Evolutionary conservation across 1,140 invertebrate genomes (phyloP), one percentile per base, ranked within the genome.

Genomic region (Drosophila mayri): DNA sequence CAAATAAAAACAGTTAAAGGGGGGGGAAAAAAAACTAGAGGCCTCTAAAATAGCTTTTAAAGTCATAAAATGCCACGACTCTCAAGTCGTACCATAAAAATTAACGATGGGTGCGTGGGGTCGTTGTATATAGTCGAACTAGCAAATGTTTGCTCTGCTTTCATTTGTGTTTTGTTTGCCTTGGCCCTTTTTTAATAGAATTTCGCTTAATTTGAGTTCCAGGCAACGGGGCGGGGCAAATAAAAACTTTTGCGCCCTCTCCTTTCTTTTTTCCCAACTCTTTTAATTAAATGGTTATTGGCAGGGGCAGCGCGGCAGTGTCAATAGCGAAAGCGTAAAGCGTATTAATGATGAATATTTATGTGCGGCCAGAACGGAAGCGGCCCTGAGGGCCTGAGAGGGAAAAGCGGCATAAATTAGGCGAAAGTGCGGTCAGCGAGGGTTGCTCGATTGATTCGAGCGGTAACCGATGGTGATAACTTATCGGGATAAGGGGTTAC

Each of bases 211-310:
- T 90, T 90, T 90, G 78, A 79, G 86, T 75, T 72, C 46, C 43
- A 20, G 68, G 40, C 54, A 52, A 40, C 11, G 37, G 72, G 57
- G 60, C 57, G 63, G 35, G 35, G 32, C 35, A 14, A 81, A 85
- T 61, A 76, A 75, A 81, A 85, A 87, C 70, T 70, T 77, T 88
- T 72, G 37, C 41, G 20, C 65, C 49, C 52, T 35, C 46, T 72
- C 30, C 70, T 16, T 60, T 88, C 49, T 88, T 87, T 88, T 87
- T 80, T 54, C 38, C 40, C 73, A 90, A 90, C 85, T 90, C 85
- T 90, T 90, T 88, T 90, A 90, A 90, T 90, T 90, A 90, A 90
- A 90, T 90, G 85, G 79, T 90, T 90, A 90, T 90, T 90, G 84
- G 81, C 52, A 30, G 52, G 43, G 54, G 67, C 44, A 25, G 59